Evolutionary conservation across 1,140 invertebrate species (phyloP).

Genomic region (Nasonia longicornis): DNA sequence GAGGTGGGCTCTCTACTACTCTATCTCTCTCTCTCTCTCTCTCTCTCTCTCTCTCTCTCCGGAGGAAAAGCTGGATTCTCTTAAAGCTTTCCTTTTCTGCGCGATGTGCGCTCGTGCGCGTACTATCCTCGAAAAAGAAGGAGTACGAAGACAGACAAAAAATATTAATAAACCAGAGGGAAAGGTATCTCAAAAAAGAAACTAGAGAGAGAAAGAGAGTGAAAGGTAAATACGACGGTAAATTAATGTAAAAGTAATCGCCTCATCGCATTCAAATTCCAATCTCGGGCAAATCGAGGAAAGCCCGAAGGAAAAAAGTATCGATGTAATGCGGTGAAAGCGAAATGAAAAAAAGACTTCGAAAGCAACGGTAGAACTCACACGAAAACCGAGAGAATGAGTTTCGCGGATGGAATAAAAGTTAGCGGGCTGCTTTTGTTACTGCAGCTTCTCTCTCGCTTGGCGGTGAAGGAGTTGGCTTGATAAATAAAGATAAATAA

Average conservation of each 20-base stretch:
- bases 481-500: conserved; percentile 19
- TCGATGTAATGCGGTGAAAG: not conserved
- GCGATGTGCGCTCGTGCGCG: not conserved
- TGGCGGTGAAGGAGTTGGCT: not conserved
- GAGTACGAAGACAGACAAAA: not conserved
- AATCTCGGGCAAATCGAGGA: not conserved
- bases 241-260: not conserved
- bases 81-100: not conserved
- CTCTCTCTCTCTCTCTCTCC: not conserved
- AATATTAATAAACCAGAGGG: conserved; percentile 9
- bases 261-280: not conserved
- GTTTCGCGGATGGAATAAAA: conserved; percentile 43
- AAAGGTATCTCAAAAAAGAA: not conserved
- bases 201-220: not conserved
- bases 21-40: not conserved
- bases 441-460: not conserved
- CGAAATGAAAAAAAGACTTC: conserved; percentile 31
- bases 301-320: not conserved
- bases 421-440: conserved; percentile 27
- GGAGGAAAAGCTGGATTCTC: not conserved
- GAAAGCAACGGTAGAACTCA: conserved; percentile 26
- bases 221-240: not conserved
- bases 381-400: conserved; percentile 5
- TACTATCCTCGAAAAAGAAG: not conserved
- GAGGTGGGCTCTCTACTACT: not conserved